Evolutionary conservation across 2,113 vertebrate genomes (phyloP), one percentile per base, ranked within the genome.

Genomic region (Electrona antarctica): DNA sequence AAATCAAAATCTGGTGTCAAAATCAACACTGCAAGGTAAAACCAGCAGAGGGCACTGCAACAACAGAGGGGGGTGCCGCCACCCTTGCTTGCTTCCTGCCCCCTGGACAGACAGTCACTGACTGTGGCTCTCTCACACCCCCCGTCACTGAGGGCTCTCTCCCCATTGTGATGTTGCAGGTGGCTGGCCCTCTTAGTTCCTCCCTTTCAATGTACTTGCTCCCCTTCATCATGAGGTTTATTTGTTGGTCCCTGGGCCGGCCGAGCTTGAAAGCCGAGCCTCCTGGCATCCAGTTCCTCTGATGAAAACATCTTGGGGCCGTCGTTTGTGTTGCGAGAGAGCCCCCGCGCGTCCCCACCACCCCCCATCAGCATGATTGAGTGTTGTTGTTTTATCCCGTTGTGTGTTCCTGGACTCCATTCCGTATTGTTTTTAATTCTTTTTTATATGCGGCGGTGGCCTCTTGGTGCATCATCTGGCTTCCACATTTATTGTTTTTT

Each of bases 11-110:
- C 21, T 21, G 21, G 21, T 21, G 21, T 21, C 21, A 21, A 21
- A 21, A 21, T 21, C 21, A 21, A 21, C 21, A 21, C 21, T 21
- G 21, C 72, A 51, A 67, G 63, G 50, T 76, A 29, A 73, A 59
- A 68, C 91, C 91, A 92, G 89, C 77, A 92, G 92, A 88, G 84
- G 90, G 91, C 87, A 85, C 81, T 88, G 67, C 80, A 72, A 82
- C 82, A 84, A 85, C 79, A 85, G 82, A 77, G 29, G 86, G 86
- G 80, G 21, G 21, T 21, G 21, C 21, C 21, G 2, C 21, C 15
- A 69, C 62, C 63, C 72, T 69, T 77, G 51, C 21, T 21, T 1
- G 60, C 57, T 90, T 78, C 73, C 13, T 13, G 33, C 33, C 33
- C 33, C 5, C 33, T 41, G 33, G 45, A 33, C 49, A 7, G 28